These are phyloP conservation scores for Drosophila yakuba DNA, from an alignment of 1,140 invertebrate genomes.

Conservation along the genomic window DNA sequence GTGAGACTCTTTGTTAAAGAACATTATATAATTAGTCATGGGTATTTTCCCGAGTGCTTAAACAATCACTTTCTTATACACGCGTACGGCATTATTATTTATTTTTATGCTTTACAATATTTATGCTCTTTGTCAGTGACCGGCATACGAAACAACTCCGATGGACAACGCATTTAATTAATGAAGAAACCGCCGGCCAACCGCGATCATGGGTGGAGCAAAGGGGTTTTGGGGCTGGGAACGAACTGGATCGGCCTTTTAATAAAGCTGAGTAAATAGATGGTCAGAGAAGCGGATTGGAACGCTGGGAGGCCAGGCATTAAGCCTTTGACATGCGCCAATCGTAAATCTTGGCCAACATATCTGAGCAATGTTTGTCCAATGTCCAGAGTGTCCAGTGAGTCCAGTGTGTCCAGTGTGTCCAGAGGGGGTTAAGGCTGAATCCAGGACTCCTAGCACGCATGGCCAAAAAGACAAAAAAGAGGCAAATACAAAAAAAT, in stretches of 20 bases:
- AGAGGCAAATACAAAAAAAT: constrained; percentile 49
- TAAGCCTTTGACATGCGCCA: constrained; percentile 84
- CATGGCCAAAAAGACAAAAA: constrained; percentile 19
- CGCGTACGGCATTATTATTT: constrained; percentile 62
- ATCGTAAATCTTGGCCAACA: constrained; percentile 84
- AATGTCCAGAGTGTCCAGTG: constrained; percentile 29
- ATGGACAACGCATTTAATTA: constrained; percentile 74
- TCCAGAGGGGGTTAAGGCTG: constrained; percentile 31
- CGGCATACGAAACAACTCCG: constrained; percentile 66
- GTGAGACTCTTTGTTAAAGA: too few relatives aligned
- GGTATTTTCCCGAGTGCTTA: constrained; percentile 4
- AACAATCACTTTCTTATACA: constrained; percentile 10
- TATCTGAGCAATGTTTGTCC: constrained; percentile 79
- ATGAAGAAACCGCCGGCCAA: constrained; percentile 68
- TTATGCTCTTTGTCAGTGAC: constrained; percentile 74
- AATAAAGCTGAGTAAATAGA: constrained; percentile 74
- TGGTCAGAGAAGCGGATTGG: constrained; percentile 35
- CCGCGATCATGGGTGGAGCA: constrained; percentile 4
- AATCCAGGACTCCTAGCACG: constrained; percentile 31
- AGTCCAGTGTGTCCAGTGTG: constrained; percentile 3
- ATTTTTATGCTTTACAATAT: constrained; percentile 82
- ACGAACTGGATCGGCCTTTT: constrained; percentile 28
- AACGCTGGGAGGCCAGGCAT: constrained; percentile 29
- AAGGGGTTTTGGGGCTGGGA: neutral
- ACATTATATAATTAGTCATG: too few relatives aligned